A percentile compares a stretch with the other conserved stretches of the same genome.
phyloP scores from a whole-genome alignment of 1,140 invertebrate genomes.

The Euura saliciscinereae region DNA sequence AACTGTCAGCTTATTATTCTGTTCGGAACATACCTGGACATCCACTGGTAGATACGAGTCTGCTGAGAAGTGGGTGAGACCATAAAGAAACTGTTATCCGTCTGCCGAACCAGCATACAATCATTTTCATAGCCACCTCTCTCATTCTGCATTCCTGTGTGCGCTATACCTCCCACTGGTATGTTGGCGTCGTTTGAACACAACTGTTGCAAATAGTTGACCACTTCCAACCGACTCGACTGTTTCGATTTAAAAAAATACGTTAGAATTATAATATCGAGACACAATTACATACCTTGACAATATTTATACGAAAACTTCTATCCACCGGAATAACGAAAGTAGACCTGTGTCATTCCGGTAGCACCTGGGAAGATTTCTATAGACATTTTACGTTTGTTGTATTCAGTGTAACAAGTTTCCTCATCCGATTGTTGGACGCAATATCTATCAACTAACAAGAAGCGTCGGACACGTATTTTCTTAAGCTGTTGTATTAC shows the following conservation, averaged over 20 bases:
- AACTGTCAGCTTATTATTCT: no score
- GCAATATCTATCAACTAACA: no score
- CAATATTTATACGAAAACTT: not conserved
- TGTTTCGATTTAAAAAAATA: constrained; percentile 28
- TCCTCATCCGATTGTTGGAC: no score
- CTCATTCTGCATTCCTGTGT: constrained; percentile 84
- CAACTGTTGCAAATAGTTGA: constrained; percentile 74
- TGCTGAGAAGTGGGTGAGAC: constrained; percentile 86
- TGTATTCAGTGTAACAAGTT: no score
- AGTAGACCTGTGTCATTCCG: no score
- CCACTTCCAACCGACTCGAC: constrained; percentile 67
- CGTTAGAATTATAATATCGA: not conserved
- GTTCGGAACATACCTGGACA: constrained; percentile 58
- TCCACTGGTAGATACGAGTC: constrained; percentile 76
- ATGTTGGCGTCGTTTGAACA: constrained; percentile 82
- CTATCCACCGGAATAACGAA: not conserved
- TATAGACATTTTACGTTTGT: no score
- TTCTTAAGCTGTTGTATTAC: no score
- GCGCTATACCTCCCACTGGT: constrained; percentile 74
- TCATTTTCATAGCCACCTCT: constrained; percentile 84
- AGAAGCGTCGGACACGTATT: no score
- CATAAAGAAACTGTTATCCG: constrained; percentile 78
- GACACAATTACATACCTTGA: not conserved
- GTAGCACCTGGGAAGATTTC: no score
- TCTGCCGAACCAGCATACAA: constrained; percentile 76